Evolutionary conservation across 2,113 vertebrate genomes (phyloP), one percentile per base, ranked within the genome.

Genomic region (Peromyscus polionotus): DNA sequence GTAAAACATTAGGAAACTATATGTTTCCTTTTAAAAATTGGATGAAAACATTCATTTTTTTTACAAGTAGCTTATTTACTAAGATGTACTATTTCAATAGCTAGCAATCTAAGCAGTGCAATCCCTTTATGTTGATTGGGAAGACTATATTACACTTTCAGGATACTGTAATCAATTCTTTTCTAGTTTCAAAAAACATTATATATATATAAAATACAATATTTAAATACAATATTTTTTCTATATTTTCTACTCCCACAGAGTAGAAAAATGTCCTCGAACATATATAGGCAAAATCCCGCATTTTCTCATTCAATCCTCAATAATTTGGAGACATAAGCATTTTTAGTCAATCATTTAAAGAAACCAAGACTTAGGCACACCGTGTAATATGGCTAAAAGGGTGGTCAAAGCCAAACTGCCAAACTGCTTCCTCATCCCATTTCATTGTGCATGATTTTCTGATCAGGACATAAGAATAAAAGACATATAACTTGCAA

Each of bases 1-100:
- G 10, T 4, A 93, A 87, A 93, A 83, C 20, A 61, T 36, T 22
- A 89, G 8, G 42, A 42, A 42, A 42, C 3, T 83, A 31, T 20
- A 33, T 63, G 24, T 95, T 94, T 80, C 65, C 67, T 73, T 70
- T 94, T 90, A 96, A 95, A 51, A 89, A 90, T 79, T 65, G 51
- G 65, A 80, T 4, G 2, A 42, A 88, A 92, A 51, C 3, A 83
- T 2, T 61, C 12, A 54, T 57, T 31, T 76, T 77, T 77, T 90
- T 51, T 68, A 72, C 70, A 87, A 68, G 7, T 76, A 67, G 11
- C 65, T 86, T 65, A 42, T 84, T 91, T 88, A 80, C 5, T 84
- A 86, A 20, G 73, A 87, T 51, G 4, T 16, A 42, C 16, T 67
- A 65, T 33, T 67, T 86, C 79, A 84, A 63, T 24, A 65, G 14